These are phyloP conservation scores for Trissoscelio sp. DNA, from an alignment of 2,888 invertebrate species.

Conservation along the genomic window DNA sequence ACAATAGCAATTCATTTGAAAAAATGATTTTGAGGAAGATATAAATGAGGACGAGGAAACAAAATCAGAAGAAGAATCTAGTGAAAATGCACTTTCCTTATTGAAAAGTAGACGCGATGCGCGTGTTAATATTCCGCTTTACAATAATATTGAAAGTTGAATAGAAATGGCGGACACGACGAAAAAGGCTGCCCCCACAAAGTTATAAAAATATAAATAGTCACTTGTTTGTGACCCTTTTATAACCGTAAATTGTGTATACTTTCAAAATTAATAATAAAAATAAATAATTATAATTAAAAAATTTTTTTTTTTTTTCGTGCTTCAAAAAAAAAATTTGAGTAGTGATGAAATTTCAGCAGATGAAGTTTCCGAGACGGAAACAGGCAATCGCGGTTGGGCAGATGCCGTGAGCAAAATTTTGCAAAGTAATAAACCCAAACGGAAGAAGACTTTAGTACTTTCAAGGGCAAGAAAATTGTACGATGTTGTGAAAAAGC, in stretches of 20 bases:
- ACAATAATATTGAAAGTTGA: slow-evolving; percentile 91
- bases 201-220: too few species aligned
- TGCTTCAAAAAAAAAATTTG: too few species aligned
- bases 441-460: slow-evolving; percentile 89
- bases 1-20: slow-evolving; percentile 84
- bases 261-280: too few species aligned
- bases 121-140: slow-evolving; percentile 91
- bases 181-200: too few species aligned
- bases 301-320: too few species aligned
- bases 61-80: too few species aligned
- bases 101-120: slow-evolving; percentile 86
- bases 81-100: slow-evolving; percentile 86
- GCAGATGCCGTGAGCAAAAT: slow-evolving; percentile 93
- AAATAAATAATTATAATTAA: too few species aligned
- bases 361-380: slow-evolving; percentile 21
- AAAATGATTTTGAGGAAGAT: slow-evolving; percentile 5
- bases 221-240: too few species aligned
- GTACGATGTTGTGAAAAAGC: slow-evolving; percentile 84
- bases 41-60: background rate
- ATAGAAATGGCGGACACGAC: too few species aligned
- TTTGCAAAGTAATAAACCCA: slow-evolving; percentile 89
- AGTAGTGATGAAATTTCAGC: background rate
- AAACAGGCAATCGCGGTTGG: slow-evolving; percentile 88
- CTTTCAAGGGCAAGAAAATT: slow-evolving; percentile 92
- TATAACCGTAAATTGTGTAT: too few species aligned